These are phyloP conservation scores for Hyposoter didymator DNA, from an alignment of 2,888 invertebrate genomes.

Conservation along the genomic window DNA sequence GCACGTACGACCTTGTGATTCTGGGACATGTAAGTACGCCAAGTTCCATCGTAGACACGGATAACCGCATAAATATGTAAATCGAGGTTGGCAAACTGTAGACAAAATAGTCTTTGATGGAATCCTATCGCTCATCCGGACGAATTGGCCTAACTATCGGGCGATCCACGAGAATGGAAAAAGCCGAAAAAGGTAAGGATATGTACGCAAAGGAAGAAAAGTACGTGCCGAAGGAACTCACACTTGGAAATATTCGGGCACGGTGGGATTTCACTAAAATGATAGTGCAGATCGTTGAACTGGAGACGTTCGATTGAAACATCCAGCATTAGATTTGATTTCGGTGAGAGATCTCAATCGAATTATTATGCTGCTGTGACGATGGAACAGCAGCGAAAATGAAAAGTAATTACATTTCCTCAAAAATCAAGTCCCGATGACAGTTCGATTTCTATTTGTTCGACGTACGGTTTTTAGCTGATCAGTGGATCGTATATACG, in stretches of 20 bases:
- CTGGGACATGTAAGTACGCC: background rate
- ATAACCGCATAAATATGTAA: background rate
- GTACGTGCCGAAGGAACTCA: background rate
- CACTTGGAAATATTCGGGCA: constrained; percentile 7
- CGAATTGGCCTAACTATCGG: constrained; percentile 30
- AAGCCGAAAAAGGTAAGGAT: background rate
- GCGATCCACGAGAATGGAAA: constrained; percentile 8
- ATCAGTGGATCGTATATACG: no score
- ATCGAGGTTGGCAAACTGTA: background rate
- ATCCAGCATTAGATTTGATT: constrained; percentile 13
- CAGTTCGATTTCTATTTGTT: no score
- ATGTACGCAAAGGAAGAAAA: background rate
- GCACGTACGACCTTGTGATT: background rate
- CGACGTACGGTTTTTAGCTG: no score
- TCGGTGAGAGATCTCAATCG: constrained; percentile 19
- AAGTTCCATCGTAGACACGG: background rate
- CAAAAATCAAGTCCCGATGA: background rate
- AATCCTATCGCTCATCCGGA: constrained; percentile 17
- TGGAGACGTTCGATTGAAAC: constrained; percentile 40
- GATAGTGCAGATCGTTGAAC: constrained; percentile 1
- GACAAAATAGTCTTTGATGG: constrained; percentile 10
- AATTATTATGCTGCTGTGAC: background rate
- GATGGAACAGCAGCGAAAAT: background rate
- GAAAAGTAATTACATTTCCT: background rate
- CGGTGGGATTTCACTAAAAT: background rate